Conservation (phyloP, 2,797 vertebrate genomes). For the Hypotaenidia okinawae region DNA sequence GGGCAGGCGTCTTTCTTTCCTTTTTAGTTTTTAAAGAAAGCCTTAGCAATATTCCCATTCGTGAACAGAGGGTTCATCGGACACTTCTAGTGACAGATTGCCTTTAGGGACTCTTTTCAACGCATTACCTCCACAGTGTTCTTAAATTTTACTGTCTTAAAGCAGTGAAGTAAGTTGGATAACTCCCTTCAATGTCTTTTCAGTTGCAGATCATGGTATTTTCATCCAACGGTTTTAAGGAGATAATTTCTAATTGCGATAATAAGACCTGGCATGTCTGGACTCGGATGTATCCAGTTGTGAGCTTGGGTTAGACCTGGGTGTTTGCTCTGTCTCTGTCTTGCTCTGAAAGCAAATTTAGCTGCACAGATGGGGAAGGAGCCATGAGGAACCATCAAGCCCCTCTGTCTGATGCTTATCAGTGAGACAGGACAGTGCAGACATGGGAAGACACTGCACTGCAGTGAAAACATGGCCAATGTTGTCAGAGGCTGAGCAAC, state of each 20-base stretch:
- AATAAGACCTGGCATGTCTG: conserved; percentile 54
- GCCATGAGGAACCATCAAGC: not conserved
- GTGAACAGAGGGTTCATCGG: conserved; percentile 17
- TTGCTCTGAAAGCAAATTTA: not conserved
- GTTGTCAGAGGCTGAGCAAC: not conserved
- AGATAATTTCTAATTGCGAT: conserved; percentile 83
- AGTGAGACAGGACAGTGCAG: not conserved
- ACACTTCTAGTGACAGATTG: conserved; percentile 59
- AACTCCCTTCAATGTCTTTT: conserved; percentile 79
- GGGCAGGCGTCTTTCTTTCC: not conserved
- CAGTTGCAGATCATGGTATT: conserved; percentile 79
- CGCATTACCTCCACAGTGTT: conserved; percentile 42
- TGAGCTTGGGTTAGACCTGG: not conserved
- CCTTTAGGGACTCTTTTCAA: conserved; percentile 53
- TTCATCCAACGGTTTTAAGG: conserved; percentile 76
- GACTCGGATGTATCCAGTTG: not conserved
- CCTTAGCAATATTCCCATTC: not conserved
- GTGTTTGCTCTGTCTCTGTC: not conserved
- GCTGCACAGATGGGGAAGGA: not conserved
- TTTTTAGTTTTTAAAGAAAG: not conserved
- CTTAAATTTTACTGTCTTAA: conserved; percentile 64
- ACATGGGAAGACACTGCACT: not conserved
- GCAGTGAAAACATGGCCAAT: not conserved
- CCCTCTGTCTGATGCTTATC: not conserved
- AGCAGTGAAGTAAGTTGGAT: conserved; percentile 52